Conservation (phyloP, 2,888 invertebrate genomes). For the Spicauda simplicius region DNA sequence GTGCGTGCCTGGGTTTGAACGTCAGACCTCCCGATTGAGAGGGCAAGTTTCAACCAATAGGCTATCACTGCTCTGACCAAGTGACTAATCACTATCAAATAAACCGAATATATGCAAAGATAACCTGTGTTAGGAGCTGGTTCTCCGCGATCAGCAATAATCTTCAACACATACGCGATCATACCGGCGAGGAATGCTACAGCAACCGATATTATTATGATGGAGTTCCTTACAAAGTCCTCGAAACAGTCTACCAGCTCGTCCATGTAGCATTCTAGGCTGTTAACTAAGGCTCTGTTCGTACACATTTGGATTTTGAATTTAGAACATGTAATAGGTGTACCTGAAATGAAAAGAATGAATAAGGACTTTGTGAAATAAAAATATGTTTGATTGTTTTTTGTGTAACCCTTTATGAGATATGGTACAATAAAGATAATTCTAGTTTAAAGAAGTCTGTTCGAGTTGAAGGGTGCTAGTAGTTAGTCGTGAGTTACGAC, state of each 20-base stretch:
- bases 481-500: no score
- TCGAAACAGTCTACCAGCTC: constrained; percentile 62
- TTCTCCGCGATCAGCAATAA: constrained; percentile 36
- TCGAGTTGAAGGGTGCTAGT: no score
- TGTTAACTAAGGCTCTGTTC: constrained; percentile 46
- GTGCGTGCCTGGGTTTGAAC: no score
- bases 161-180: constrained; percentile 55
- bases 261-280: constrained; percentile 61
- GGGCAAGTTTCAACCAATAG: no score
- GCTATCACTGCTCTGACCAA: no score
- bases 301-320: constrained; percentile 57
- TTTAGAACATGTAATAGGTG: constrained; percentile 70
- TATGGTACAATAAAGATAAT: no score
- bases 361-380: no score
- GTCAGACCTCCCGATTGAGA: no score
- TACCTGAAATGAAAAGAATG: constrained; percentile 58
- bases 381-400: no score
- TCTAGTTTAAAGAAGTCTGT: no score
- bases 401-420: no score
- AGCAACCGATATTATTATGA: constrained; percentile 57
- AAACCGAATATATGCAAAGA: background rate
- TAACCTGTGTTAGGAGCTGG: constrained; percentile 38
- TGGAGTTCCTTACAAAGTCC: constrained; percentile 61
- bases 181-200: constrained; percentile 54
- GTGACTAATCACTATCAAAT: no score